Evolutionary conservation across 2,113 vertebrate species (phyloP), one percentile per base, ranked within the genome.

Genomic region (Arothron firmamentum): DNA sequence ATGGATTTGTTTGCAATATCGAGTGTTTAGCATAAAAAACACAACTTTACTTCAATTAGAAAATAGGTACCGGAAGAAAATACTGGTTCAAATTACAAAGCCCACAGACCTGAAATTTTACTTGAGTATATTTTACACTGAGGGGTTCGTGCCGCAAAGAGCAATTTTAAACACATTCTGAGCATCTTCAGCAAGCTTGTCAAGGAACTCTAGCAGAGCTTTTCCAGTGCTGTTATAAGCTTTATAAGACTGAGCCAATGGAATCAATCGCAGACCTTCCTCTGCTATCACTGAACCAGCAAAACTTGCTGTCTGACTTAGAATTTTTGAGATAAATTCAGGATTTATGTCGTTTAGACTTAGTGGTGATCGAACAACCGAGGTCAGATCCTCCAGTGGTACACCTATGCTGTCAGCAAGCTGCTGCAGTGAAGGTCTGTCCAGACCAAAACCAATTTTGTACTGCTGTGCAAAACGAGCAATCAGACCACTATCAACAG

Each of bases 391-490:
- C 0, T 15, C 0, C 0, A 16, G 25, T 14, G 61, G 17, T 5
- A 73, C 38, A 15, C 0, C 6, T 42, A 34, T 0, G 0, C 0
- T 21, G 0, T 2, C 1, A 41, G 65, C 9, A 6, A 78, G 49
- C 14, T n/a, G n/a, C n/a, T n/a, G n/a, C n/a, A n/a, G n/a, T n/a
- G n/a, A n/a, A n/a, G n/a, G n/a, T n/a, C n/a, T n/a, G n/a, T n/a
- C n/a, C n/a, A n/a, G n/a, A n/a, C n/a, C n/a, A n/a, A n/a, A n/a
- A n/a, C n/a, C n/a, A 42, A 0, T 0, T 16, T 4, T 1, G 2
- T 28, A 74, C 0, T n/a, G 1, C 6, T 0, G 15, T 1, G 58
- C 13, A 0, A 5, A 2, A 1, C 0, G 0, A 41, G 47, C 34
- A 7, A 59, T 3, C n/a, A 68, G 1, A 1, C 0, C 0, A 4